Base-by-base conservation (phyloP, 2,113 vertebrate genomes). In the Corythornis cristatus region DNA sequence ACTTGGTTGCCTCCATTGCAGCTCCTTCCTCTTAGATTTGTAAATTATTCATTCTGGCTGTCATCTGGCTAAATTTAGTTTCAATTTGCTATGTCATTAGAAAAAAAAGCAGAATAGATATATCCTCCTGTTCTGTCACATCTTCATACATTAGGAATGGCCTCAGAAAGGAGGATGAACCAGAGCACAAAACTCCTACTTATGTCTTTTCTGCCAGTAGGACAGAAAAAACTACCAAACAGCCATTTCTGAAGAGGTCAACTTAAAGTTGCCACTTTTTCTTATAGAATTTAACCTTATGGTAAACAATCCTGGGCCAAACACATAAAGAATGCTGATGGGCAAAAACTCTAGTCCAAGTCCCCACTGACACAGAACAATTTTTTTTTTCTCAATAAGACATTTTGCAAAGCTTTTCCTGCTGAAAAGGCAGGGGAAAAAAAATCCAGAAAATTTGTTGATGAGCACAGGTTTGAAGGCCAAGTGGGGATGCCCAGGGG, bases 11-110 rank as follows among this genome's bases (percentile, higher is more conserved):
- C 13, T 88, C 42, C 45, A 79, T 2, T 50, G 50, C 66, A 90
- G 19, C 60, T 84, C 50, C 54, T 84, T 86, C 42, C 43, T 85
- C 50, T 86, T 65, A 3, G 4, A 62, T 54, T 46, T 89, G 50
- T 76, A 58, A 50, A 92, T 93, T 94, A 82, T 73, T 82, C 18
- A 88, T 86, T 80, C 65, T 42, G 46, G 23, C 33, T 70, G 22
- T 66, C 72, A 76, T 40, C 68, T 84, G 57, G 23, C 40, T 89
- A 50, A 73, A 54, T 81, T 84, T 58, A 82, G 20, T 73, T 91
- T 90, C 70, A 75, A 45, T 66, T 58, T 93, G 42, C 66, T 87
- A n/a, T 8, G 15, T 20, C 53, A 66, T 58, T 78, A 37, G 75
- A 13, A 81, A 88, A 65, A 65, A 95, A 46, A 77, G 28, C 53